phyloP scores from a whole-genome alignment of 2,888 invertebrate genomes.

The Apamea monoglypha region DNA sequence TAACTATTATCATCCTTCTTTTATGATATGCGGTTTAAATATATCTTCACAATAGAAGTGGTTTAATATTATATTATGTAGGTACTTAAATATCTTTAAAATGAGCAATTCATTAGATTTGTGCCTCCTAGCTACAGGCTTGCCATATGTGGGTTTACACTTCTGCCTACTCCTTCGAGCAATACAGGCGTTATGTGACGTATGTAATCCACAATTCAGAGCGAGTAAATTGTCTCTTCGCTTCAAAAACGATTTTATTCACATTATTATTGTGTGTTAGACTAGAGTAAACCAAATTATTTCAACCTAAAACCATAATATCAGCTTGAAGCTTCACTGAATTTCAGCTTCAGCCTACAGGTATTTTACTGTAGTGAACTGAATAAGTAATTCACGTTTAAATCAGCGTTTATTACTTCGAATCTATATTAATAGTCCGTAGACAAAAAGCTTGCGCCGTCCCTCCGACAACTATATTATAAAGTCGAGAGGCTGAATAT shows the following conservation, averaged over 20 bases:
- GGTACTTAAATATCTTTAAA: no score
- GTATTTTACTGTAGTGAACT: conserved; percentile 36
- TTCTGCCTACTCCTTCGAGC: background rate
- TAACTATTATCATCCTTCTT: background rate
- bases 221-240: background rate
- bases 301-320: conserved; percentile 22
- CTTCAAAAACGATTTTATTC: background rate
- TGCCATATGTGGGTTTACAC: background rate
- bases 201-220: background rate
- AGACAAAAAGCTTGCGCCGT: conserved; percentile 57
- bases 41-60: background rate
- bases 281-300: conserved; percentile 8
- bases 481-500: conserved; percentile 60
- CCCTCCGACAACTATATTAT: conserved; percentile 43
- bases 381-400: conserved; percentile 48
- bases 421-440: conserved; percentile 51
- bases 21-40: background rate
- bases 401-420: conserved; percentile 43
- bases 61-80: background rate
- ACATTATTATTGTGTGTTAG: background rate
- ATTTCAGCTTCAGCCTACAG: conserved; percentile 29
- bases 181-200: background rate
- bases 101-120: background rate
- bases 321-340: conserved; percentile 7
- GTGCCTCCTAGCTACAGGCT: background rate